Evolutionary conservation across 2,797 vertebrate species (phyloP), one percentile per base, ranked within the genome.

Genomic region (Alauda arvensis): DNA sequence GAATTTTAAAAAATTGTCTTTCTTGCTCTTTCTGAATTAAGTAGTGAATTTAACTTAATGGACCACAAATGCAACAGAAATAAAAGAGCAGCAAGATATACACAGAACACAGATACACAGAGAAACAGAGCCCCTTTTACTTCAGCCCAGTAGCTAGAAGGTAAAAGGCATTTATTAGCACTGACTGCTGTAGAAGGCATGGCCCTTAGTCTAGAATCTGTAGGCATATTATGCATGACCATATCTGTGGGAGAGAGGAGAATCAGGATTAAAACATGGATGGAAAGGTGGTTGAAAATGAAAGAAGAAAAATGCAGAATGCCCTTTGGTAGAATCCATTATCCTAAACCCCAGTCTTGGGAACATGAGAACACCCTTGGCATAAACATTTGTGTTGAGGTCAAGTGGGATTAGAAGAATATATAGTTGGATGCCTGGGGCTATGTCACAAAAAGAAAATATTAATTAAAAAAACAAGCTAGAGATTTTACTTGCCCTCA

Each of bases 401-500:
- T 95, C 95, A 95, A 95, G 93, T 93, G 93, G 95, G 95, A 95
- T 94, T 95, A 95, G 93, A 90, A 70, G 91, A 95, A 90, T 92
- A 95, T 92, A 82, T 89, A 90, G 91, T 91, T 95, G 91, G 74
- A 84, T 86, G 89, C 94, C 90, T 71, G 68, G 9, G 87, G 95
- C 83, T 90, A 82, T 77, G 59, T 89, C 66, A 84, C 90, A 94
- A 84, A 91, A 92, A 95, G 88, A 91, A 95, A 95, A 91, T 91
- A 95, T 93, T 94, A 95, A 95, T 95, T 95, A 94, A 95, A 95
- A 93, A 95, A 94, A 93, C 90, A 95, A 92, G 68, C 89, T 88
- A 89, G 87, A 92, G 87, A 71, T 94, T 95, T 92, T 84, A 77
- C 62, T 84, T 91, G 83, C 93, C 94, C 89, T 94, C 71, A 86